A percentile compares a stretch with the other conserved stretches of the same genome.
These are phyloP conservation scores for Podarcis lilfordi DNA, from an alignment of 2,797 vertebrate genomes.

Conservation along the genomic window DNA sequence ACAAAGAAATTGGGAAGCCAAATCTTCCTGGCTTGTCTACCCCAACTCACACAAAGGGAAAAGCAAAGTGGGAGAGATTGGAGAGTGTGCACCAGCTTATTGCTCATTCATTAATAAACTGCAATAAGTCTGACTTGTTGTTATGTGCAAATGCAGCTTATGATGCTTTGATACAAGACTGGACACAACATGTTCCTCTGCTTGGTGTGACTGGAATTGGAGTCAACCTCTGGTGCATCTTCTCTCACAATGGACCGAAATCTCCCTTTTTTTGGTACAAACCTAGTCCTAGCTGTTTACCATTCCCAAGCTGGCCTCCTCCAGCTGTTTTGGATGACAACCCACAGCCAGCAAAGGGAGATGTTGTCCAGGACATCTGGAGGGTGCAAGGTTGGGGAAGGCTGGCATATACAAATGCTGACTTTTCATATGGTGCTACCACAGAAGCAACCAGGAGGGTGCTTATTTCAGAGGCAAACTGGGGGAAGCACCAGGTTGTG, in stretches of 20 bases:
- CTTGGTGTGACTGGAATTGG: not conserved
- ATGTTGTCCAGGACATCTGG: too few species aligned
- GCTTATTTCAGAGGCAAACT: not conserved
- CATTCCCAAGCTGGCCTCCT: too few species aligned
- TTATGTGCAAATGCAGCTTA: not conserved
- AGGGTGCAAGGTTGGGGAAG: too few species aligned
- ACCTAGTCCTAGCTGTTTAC: not conserved
- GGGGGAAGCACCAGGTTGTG: not conserved
- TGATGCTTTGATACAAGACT: too few species aligned
- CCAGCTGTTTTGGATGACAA: too few species aligned
- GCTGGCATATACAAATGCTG: not conserved
- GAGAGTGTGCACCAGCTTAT: not conserved
- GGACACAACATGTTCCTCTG: not conserved
- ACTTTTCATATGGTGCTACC: not conserved
- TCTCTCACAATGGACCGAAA: not conserved
- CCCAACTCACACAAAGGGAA: not conserved
- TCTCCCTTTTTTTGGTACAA: not conserved
- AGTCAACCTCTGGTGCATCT: not conserved
- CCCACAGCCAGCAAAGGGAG: too few species aligned
- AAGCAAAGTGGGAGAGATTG: not conserved
- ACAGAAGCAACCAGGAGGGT: not conserved
- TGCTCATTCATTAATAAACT: not conserved
- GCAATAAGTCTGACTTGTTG: not conserved
- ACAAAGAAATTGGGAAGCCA: not conserved
- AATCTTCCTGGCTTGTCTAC: not conserved